Evolutionary conservation across 2,888 invertebrate species (phyloP), one percentile per base, ranked within the genome.

Genomic region (Glaucopsyche alexis): DNA sequence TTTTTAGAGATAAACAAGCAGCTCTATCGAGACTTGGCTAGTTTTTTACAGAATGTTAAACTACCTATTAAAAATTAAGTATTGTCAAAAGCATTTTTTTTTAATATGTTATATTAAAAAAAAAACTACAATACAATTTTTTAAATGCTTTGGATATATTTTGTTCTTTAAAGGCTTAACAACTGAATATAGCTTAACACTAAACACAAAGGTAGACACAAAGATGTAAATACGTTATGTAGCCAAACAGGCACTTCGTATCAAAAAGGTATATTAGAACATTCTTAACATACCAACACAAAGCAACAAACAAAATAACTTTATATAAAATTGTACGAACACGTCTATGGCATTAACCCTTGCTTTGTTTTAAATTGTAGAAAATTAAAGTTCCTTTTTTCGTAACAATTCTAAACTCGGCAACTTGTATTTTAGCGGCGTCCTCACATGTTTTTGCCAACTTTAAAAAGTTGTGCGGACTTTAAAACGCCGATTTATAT

Each of bases 331-430:
- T n/a, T 47, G 16, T 45, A 78, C 81, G 79, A 80, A 89, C 90
- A 89, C 82, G 88, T 82, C 84, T 81, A 81, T 84, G 90, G 90
- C 90, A 92, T 92, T 90, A 92, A 86, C 89, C 85, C 84, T 77
- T 77, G 78, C 81, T 89, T 89, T 86, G 87, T 90, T 91, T 90
- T 87, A 89, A 91, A 91, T 88, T 86, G 88, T 89, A 88, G 85
- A 87, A 83, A 91, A 91, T 91, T 90, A 89, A 91, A 91, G 85
- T 90, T 91, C 85, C 87, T 89, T 92, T 91, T 91, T 91, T 88
- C 85, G 86, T 78, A 89, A 89, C 91, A 90, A 89, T 91, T 88
- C 90, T 86, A 89, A 91, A 89, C 90, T 88, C 87, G 85, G 77
- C 87, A 92, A 92, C 92, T 92, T 93, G 86, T 88, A 84, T 93